A percentile compares a stretch with the other conserved stretches of the same genome.
phyloP scores from a whole-genome alignment of 2,888 invertebrate species.

The Pemphredon lugubris region DNA sequence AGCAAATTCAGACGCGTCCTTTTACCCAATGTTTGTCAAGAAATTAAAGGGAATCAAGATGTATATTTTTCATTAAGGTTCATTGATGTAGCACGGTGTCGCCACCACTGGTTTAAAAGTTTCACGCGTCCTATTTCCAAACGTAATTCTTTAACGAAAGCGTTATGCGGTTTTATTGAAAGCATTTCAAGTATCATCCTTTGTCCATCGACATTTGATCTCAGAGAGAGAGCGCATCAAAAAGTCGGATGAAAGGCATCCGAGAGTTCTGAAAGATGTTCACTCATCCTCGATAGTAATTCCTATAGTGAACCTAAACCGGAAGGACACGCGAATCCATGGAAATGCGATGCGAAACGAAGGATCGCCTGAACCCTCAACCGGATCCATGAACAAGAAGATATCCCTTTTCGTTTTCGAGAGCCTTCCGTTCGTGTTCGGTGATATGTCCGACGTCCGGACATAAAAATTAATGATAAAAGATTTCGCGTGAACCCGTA shows the following conservation, averaged over 20 bases:
- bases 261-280: constrained; percentile 3
- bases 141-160: background rate
- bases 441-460: no score
- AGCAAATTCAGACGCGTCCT: no score
- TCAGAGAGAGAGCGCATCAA: background rate
- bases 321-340: background rate
- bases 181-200: background rate
- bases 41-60: background rate
- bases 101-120: no score
- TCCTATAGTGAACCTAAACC: background rate
- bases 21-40: no score
- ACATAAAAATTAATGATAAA: no score
- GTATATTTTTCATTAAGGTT: background rate
- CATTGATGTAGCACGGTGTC: no score
- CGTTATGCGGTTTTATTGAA: background rate
- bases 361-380: background rate
- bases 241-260: background rate
- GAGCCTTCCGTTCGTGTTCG: background rate
- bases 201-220: background rate
- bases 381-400: background rate
- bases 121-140: background rate
- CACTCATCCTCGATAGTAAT: background rate
- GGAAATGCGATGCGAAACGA: constrained; percentile 3
- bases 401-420: background rate
- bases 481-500: no score